These are phyloP conservation scores for Hippotragus niger DNA, from an alignment of 2,113 vertebrate species.

Conservation along the genomic window DNA sequence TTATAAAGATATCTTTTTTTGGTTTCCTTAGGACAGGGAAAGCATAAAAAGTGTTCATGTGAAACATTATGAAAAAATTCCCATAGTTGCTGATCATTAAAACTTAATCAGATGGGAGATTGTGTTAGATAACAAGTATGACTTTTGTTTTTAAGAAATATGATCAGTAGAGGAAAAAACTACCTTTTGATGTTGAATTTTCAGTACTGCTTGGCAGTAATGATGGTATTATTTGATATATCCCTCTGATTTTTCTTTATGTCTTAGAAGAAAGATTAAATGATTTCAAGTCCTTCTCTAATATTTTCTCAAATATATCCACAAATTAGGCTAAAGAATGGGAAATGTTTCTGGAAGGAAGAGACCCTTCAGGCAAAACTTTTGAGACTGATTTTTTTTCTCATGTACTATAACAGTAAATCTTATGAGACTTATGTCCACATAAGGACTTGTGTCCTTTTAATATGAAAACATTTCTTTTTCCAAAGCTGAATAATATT, in stretches of 20 bases:
- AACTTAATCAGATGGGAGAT: not conserved
- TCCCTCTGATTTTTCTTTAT: not conserved
- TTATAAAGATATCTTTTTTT: not conserved
- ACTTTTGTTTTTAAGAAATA: not conserved
- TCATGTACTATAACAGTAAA: not conserved
- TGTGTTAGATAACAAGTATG: not conserved
- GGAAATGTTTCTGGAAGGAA: not conserved
- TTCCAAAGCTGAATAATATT: not conserved
- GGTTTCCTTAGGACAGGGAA: not conserved
- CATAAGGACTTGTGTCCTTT: not conserved
- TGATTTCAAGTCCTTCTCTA: not conserved
- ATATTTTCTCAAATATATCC: not conserved
- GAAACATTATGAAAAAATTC: not conserved
- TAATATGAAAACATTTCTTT: not conserved
- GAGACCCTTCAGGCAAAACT: not conserved
- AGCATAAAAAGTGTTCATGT: not conserved
- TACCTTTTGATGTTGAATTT: not conserved
- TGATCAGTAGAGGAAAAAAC: not conserved
- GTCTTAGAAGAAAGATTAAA: not conserved
- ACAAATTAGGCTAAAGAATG: not conserved
- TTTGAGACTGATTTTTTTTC: not conserved
- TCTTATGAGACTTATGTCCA: not conserved
- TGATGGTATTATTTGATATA: not conserved
- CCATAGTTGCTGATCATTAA: not conserved
- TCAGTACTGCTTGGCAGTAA: not conserved